Base-by-base conservation (phyloP, 2,797 vertebrate genomes). In the Neopelma chrysocephalum region DNA sequence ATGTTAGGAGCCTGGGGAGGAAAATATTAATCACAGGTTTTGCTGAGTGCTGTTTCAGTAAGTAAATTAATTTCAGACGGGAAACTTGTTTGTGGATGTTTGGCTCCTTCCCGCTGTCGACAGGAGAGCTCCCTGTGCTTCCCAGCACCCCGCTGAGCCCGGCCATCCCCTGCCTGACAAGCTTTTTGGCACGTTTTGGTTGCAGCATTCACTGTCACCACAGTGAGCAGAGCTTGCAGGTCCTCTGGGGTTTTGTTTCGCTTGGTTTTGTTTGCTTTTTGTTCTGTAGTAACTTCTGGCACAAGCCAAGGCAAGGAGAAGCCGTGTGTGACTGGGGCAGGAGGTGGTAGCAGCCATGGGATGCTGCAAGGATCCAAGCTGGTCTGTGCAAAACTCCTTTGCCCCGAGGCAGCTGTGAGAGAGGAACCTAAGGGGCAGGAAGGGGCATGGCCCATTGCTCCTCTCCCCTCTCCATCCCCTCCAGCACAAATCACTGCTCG, bases 61-160 rank as follows among this genome's bases (percentile, higher is more conserved):
- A 97, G 92, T 89, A 96, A 97, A 97, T 94, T 92, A 87, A 96
- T 93, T 96, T 89, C 88, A 68, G 92, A 70, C 20, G 20, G 42
- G 64, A 95, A 83, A 40, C 65, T 93, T 83, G 27, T 50, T 66
- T 80, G 91, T 77, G 70, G 72, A 53, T 84, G 66, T 82, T 71
- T 60, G 77, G 84, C 93, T 96, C 51, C 27, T 85, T 91, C 91
- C 83, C 22, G 0, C 60, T 54, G 92, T 15, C 6, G 0, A 76
- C 72, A 10, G 61, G 38, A 1, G 10, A 88, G 75, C 68, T 70
- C 9, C 0, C 43, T 0, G 0, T 10, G 68, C 45, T 93, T 66
- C 50, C 78, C n/a, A 0, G 47, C 87, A 58, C 61, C 83, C 47
- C 2, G 13, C 80, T 0, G 4, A 89, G 85, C 64, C 71, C 0